Evolutionary conservation across 2,888 invertebrate species (phyloP).

Genomic region (Eristalis tenax): DNA sequence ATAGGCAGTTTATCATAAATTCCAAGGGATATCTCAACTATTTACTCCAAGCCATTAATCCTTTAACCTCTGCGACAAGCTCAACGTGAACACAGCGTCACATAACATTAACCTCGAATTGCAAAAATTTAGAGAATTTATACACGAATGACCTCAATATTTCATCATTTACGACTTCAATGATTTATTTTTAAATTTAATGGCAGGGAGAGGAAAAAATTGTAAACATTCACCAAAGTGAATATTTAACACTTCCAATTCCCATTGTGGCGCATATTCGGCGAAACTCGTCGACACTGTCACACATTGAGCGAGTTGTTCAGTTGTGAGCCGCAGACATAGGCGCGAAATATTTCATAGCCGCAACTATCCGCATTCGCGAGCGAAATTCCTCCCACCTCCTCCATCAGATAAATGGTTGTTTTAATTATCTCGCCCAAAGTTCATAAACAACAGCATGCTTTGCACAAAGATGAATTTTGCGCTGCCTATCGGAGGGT

Average conservation of each 20-base stretch:
- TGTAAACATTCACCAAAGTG: not conserved
- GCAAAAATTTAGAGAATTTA: not conserved
- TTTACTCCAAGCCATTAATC: not conserved
- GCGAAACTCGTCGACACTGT: slow-evolving; percentile 23
- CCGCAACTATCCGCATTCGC: slow-evolving; percentile 16
- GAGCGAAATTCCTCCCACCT: slow-evolving; percentile 21
- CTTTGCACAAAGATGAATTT: not conserved
- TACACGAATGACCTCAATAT: not conserved
- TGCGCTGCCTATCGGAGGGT: not conserved
- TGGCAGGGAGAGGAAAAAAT: not conserved
- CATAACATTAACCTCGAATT: not conserved
- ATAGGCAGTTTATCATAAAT: not conserved
- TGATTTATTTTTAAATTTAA: not conserved
- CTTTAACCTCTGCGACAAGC: not conserved
- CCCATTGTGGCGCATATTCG: not conserved
- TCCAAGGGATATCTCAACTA: not conserved
- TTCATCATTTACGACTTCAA: not conserved
- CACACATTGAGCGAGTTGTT: slow-evolving; percentile 35
- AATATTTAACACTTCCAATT: not conserved
- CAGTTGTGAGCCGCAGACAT: slow-evolving; percentile 35
- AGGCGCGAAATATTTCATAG: slow-evolving; percentile 59
- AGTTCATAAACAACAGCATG: slow-evolving; percentile 38
- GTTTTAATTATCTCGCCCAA: slow-evolving; percentile 52
- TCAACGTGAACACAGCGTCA: too few species aligned
- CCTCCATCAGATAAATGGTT: slow-evolving; percentile 14